phyloP scores from a whole-genome alignment of 2,797 vertebrate genomes.

The Notamacropus eugenii region DNA sequence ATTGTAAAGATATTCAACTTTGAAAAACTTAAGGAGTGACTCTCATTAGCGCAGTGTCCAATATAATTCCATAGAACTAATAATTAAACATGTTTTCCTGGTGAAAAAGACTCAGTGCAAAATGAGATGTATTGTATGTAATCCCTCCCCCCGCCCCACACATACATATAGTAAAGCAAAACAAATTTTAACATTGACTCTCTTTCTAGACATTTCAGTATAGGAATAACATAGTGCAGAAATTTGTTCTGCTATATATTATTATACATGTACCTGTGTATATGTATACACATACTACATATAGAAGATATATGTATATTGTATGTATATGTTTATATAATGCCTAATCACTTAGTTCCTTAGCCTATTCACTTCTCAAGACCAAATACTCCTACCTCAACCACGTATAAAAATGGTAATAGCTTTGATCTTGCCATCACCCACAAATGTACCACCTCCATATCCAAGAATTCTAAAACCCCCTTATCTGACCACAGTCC shows the following conservation, averaged over 20 bases:
- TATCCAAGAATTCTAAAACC: background rate
- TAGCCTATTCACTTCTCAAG: background rate
- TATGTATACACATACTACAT: background rate
- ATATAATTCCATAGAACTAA: background rate
- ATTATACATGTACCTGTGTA: background rate
- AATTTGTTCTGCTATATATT: background rate
- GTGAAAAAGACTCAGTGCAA: background rate
- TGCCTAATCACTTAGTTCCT: background rate
- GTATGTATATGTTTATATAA: background rate
- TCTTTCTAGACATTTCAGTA: background rate
- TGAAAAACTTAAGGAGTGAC: background rate
- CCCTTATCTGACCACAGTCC: background rate
- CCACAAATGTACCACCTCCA: background rate
- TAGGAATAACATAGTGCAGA: background rate
- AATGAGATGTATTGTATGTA: background rate
- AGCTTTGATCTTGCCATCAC: background rate
- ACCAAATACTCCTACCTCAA: background rate
- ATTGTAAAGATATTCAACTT: background rate
- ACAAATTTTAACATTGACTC: background rate
- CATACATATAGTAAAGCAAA: background rate
- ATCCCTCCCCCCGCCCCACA: background rate
- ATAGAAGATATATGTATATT: background rate
- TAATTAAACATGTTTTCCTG: background rate
- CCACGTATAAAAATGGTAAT: background rate
- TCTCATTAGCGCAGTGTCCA: background rate